Base-by-base conservation (phyloP, 2,888 invertebrate genomes). In the Carcina quercana region DNA sequence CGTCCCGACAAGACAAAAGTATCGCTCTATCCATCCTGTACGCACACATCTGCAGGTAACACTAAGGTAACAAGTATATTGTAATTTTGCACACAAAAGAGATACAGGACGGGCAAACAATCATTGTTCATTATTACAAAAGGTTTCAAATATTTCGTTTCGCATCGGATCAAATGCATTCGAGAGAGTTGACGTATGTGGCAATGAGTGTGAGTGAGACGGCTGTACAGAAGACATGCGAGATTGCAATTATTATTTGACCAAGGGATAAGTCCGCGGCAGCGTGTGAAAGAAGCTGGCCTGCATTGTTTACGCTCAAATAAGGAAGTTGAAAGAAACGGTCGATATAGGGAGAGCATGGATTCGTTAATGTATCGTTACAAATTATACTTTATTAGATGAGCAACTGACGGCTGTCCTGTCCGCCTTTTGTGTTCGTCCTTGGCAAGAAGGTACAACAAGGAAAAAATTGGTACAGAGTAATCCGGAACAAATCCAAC, bases 51-150 rank as follows among this genome's bases (percentile, higher is more conserved):
- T 54, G 58, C 50, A 62, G 40, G 67, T 61, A 69, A 78, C 68
- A 60, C 59, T 65, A 75, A 74, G 67, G 76, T 82, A 78, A 79
- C 78, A 79, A 82, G 75, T 74, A 75, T 75, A 83, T 82, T 82
- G 82, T 82, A 82, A 83, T 82, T 82, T 82, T 58, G 78, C 80
- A 78, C 80, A 83, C 82, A 82, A 80, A 83, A 71, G 51, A 72
- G 75, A 75, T 73, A 75, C 68, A 72, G 80, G 73, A 79, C 79
- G 75, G 68, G 74, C 82, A 80, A 82, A 83, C 80, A 82, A 82
- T 83, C 79, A 80, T 80, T 82, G 82, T 82, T 80, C 79, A 80
- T 83, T 82, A 78, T 79, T 76, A 83, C 80, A 83, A 83, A 82
- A 80, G 83, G 67, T 78, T 74, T 78, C 68, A 67, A 74, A 79